Evolutionary conservation across 2,113 vertebrate genomes (phyloP).

Genomic region (Turnix velox): DNA sequence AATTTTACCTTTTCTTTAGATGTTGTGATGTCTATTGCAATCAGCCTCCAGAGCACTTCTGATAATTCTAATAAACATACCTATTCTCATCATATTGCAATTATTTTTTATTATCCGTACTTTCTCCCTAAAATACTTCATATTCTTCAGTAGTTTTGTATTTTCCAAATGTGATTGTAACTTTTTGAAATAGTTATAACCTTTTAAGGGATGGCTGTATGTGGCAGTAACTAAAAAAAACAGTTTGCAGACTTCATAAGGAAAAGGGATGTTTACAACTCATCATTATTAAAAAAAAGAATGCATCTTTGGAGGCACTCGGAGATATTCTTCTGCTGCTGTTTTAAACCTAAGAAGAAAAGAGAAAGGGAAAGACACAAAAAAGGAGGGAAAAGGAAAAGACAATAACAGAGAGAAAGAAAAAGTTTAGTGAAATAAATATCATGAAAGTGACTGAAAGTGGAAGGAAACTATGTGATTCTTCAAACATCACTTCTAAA

Average conservation of each 20-base stretch:
- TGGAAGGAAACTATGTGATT: background rate
- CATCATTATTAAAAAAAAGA: background rate
- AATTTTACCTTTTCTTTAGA: background rate
- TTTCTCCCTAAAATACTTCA: background rate
- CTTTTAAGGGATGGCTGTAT: background rate
- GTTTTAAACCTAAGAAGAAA: conserved; percentile 52
- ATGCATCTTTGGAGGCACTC: conserved; percentile 20
- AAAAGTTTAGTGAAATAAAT: conserved; percentile 38
- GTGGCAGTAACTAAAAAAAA: background rate
- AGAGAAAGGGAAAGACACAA: conserved; percentile 32
- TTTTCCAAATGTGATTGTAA: background rate
- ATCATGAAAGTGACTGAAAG: background rate
- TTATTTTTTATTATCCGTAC: background rate
- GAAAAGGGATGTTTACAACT: background rate
- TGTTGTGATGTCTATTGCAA: background rate
- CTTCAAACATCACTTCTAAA: background rate
- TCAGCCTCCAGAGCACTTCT: background rate
- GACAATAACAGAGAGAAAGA: conserved; percentile 56
- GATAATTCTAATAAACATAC: background rate
- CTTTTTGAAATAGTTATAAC: background rate
- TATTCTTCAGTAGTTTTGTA: background rate
- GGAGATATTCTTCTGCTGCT: conserved; percentile 24
- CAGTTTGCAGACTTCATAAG: background rate
- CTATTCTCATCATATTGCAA: background rate
- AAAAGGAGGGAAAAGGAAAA: background rate